phyloP scores from a whole-genome alignment of 2,113 vertebrate genomes.

The Motacilla alba region DNA sequence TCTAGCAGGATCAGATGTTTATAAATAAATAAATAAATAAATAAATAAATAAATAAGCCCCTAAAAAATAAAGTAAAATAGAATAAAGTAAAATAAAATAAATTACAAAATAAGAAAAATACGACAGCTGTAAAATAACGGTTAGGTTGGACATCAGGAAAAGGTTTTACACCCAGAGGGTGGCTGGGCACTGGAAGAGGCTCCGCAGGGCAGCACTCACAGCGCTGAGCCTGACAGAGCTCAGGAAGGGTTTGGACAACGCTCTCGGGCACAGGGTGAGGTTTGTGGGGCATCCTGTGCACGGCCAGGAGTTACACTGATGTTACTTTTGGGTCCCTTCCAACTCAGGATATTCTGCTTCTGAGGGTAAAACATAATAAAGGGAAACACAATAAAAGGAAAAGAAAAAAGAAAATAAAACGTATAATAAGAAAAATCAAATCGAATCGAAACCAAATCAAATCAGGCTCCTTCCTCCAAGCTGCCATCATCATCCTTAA shows the following conservation, averaged over 20 bases:
- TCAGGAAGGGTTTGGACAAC: background rate
- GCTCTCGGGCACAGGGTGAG: background rate
- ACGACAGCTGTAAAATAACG: background rate
- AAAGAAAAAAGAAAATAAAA: background rate
- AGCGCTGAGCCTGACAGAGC: background rate
- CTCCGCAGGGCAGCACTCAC: background rate
- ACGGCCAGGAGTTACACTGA: background rate
- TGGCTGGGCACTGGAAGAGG: background rate
- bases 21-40: too few relatives aligned
- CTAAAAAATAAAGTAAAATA: background rate
- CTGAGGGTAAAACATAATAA: background rate
- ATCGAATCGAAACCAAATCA: background rate
- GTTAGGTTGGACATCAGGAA: background rate
- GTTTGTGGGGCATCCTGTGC: background rate
- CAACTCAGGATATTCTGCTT: background rate
- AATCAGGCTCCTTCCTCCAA: too few relatives aligned
- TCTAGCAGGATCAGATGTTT: background rate
- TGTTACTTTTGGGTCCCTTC: background rate
- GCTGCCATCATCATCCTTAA: rapidly evolving
- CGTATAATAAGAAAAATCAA: background rate
- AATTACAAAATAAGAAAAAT: background rate
- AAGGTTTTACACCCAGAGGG: background rate
- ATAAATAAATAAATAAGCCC: too few relatives aligned
- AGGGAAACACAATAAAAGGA: background rate
- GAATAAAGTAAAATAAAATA: background rate